Percentiles rank a stretch among this genome's conserved stretches.
Conservation (phyloP, 2,113 vertebrate species). For the Oreochromis spilurus region DNA sequence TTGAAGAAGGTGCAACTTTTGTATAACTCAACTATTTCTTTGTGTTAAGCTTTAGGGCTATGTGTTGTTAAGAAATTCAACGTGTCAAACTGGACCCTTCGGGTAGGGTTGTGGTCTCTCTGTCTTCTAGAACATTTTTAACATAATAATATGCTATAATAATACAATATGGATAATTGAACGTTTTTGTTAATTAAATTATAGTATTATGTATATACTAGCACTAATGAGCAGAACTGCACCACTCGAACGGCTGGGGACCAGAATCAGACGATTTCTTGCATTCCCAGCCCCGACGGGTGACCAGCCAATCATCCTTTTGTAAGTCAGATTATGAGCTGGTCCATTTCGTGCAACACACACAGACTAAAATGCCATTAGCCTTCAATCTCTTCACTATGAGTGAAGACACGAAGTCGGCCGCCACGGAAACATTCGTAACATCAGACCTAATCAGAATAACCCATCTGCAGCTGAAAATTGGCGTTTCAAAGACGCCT, state of each 20-base stretch:
- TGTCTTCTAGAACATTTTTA: not conserved
- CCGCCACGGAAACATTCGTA: not conserved
- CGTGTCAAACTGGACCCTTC: not conserved
- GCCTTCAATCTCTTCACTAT: not conserved
- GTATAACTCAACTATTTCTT: not conserved
- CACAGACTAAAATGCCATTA: not conserved
- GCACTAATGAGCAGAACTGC: not conserved
- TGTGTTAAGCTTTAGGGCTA: not conserved
- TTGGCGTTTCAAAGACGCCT: not conserved
- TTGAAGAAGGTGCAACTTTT: not conserved
- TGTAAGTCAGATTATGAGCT: not conserved
- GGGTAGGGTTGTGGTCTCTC: not conserved
- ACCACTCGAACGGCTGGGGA: not conserved
- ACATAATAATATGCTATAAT: not conserved
- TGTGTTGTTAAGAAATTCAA: not conserved
- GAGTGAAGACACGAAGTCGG: not conserved
- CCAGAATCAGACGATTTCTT: not conserved
- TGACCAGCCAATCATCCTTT: not conserved
- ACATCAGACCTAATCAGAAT: not conserved
- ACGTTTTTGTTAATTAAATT: not conserved
- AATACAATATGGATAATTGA: not conserved
- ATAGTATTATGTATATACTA: not conserved
- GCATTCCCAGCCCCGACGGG: not conserved
- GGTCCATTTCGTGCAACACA: not conserved
- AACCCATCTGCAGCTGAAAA: not conserved